A percentile compares a stretch with the other conserved stretches of the same genome.
Evolutionary conservation across 2,797 vertebrate species (phyloP).

Genomic region (Phylloscopus collybita): DNA sequence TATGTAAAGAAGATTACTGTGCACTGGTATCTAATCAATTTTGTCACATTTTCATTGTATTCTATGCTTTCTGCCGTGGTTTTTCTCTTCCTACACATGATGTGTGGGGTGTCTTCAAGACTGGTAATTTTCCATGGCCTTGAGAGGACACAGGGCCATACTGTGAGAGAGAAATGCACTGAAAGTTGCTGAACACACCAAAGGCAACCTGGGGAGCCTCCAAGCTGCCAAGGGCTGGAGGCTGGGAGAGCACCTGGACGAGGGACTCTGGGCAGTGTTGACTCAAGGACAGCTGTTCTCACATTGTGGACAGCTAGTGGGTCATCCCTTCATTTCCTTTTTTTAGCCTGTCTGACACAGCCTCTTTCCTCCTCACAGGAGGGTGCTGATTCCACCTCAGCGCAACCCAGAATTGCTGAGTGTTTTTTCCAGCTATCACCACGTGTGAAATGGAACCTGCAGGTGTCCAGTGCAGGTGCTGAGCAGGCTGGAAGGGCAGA

Average conservation of each 20-base stretch:
- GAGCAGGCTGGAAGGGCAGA: background rate
- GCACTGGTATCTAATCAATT: background rate
- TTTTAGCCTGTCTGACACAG: background rate
- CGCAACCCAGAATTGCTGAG: background rate
- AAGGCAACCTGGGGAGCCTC: background rate
- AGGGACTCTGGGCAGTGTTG: background rate
- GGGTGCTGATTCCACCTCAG: background rate
- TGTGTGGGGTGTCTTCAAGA: no score
- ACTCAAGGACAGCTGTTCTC: background rate
- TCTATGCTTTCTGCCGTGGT: background rate
- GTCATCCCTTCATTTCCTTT: background rate
- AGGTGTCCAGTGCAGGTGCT: background rate
- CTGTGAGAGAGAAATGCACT: background rate
- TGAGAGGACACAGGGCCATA: background rate
- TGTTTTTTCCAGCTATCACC: accelerated
- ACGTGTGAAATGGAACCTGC: accelerated
- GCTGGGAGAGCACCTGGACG: background rate
- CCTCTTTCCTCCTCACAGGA: background rate
- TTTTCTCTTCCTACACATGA: background rate
- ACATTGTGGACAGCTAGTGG: accelerated
- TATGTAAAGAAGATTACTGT: background rate
- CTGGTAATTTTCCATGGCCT: background rate
- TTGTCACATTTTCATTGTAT: background rate
- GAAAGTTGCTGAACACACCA: background rate
- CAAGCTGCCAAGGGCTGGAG: background rate